These are phyloP conservation scores for Dione juno DNA, from an alignment of 2,888 invertebrate species.

Conservation along the genomic window DNA sequence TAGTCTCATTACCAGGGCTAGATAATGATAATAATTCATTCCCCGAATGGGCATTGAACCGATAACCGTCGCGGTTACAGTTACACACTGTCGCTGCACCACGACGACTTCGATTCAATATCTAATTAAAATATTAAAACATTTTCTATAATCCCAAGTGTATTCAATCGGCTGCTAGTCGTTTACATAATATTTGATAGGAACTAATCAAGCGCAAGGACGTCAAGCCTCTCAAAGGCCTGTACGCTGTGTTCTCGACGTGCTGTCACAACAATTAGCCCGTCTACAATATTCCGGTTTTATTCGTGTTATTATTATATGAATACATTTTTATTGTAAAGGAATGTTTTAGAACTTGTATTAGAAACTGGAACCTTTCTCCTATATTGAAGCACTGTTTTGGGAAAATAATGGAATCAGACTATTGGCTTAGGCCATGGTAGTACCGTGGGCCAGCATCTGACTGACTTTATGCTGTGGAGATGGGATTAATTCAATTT, in stretches of 20 bases:
- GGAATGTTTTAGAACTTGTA: background rate
- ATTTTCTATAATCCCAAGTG: background rate
- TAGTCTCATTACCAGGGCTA: no score
- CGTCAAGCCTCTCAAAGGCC: constrained; percentile 18
- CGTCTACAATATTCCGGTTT: constrained; percentile 42
- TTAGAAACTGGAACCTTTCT: background rate
- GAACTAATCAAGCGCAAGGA: constrained; percentile 22
- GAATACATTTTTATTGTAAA: constrained; percentile 47
- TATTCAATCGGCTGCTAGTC: background rate
- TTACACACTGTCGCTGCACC: no score
- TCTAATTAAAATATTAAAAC: background rate
- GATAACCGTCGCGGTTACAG: no score
- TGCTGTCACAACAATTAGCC: constrained; percentile 62
- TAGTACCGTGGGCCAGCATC: no score
- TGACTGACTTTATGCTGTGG: no score
- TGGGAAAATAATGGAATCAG: no score
- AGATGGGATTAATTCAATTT: no score
- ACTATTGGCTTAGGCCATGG: no score
- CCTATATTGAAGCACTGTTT: no score
- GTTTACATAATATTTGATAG: constrained; percentile 30
- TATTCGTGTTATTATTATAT: constrained; percentile 67
- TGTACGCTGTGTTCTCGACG: constrained; percentile 46
- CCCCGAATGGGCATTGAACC: no score
- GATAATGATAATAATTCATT: no score
- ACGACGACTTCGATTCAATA: no score